Base-by-base conservation (phyloP, 2,888 invertebrate genomes). In the Amaurobius ferox region DNA sequence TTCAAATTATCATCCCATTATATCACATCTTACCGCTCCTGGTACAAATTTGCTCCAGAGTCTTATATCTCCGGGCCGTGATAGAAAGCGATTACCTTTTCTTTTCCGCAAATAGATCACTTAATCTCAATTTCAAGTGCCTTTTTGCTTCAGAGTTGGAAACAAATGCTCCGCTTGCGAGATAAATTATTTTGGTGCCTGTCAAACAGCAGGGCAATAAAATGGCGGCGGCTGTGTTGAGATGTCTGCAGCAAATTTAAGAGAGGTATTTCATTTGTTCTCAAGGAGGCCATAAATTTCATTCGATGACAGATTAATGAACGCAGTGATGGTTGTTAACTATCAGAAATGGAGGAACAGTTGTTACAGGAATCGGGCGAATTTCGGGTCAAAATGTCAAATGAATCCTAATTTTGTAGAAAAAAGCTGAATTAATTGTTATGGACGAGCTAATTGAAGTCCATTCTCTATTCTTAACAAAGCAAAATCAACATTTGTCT, bases 101-200 rank as follows among this genome's bases (percentile, higher is more conserved):
- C 40, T 35, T 23, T 13, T 13, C 40, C 40, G 32, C 30, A 28
- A 68, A 68, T 68, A 28, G 68, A 40, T 40, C 68, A n/a, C 28
- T 68, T 68, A 39, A 68, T 68, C 68, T 68, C 35, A 68, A 68
- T 68, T 68, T 68, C 40, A 40, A 40, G 35, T 68, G 68, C 68
- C 32, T 40, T 39, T 40, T 40, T 16, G 39, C 40, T 40, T 39
- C 28, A 28, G 40, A 28, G 40, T n/a, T 9, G n/a, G 68, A 68
- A 68, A 40, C 40, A 68, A 67, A 9, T 11, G n/a, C 28, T 32
- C 35, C 1, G 11, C 3, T 40, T 16, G n/a, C 3, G 28, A 68
- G 40, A 68, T 68, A 68, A 68, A 68, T 40, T 40, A 68, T 68
- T 39, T 40, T 23, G 19, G 68, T 11, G 28, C 6, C 64, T 16